Evolutionary conservation across 2,797 vertebrate genomes (phyloP).

Genomic region (Meriones psammophilus): DNA sequence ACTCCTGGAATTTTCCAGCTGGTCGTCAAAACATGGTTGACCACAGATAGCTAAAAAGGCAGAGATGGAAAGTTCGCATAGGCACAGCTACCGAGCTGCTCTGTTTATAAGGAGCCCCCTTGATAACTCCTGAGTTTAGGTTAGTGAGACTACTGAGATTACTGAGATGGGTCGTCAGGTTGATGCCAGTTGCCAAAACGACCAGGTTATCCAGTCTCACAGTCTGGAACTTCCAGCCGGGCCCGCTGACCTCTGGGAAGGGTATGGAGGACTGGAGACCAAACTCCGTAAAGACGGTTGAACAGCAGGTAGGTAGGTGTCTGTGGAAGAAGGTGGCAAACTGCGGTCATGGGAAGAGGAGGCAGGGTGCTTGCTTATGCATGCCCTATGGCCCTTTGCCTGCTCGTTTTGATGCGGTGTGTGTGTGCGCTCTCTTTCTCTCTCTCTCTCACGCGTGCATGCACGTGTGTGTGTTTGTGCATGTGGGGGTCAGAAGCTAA

Average conservation of each 20-base stretch:
- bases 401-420: neutral
- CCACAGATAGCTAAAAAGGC: neutral
- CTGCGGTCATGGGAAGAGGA: neutral
- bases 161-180: neutral
- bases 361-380: neutral
- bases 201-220: neutral
- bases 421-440: neutral
- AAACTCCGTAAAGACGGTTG: neutral
- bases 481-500: neutral
- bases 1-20: neutral
- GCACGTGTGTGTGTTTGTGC: neutral
- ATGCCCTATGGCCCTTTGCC: neutral
- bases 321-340: neutral
- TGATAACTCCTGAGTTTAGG: neutral
- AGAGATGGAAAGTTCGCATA: neutral
- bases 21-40: neutral
- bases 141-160: neutral
- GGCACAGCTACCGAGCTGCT: neutral
- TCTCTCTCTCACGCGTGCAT: too few relatives aligned
- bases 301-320: neutral
- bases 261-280: neutral
- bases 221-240: neutral
- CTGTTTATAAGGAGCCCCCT: neutral
- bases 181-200: neutral
- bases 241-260: neutral